These are phyloP conservation scores for Sardinella longiceps DNA, from an alignment of 2,797 vertebrate species.

Conservation along the genomic window DNA sequence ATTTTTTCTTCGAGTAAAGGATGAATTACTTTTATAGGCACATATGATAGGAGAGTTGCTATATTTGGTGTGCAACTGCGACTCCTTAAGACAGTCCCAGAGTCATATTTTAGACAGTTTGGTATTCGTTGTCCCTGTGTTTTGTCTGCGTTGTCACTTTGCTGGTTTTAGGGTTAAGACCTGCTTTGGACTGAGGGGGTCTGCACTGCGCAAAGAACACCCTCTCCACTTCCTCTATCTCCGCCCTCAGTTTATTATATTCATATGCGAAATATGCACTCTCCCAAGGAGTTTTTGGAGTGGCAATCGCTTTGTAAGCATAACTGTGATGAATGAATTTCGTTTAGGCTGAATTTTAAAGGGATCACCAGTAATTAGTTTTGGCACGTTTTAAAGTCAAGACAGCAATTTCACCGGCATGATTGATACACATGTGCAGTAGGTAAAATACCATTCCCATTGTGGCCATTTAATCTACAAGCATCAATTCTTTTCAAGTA, in stretches of 20 bases:
- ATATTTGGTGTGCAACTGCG: constrained; percentile 57
- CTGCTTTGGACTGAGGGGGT: constrained; percentile 55
- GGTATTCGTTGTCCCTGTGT: constrained; percentile 58
- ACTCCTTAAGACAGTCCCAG: constrained; percentile 47
- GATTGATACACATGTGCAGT: background rate
- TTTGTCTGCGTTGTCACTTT: constrained; percentile 68
- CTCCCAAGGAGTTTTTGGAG: background rate
- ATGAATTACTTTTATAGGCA: background rate
- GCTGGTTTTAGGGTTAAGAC: constrained; percentile 59
- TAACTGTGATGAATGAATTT: background rate
- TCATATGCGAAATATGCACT: constrained; percentile 46
- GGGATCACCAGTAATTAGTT: background rate
- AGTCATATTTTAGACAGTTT: constrained; percentile 56
- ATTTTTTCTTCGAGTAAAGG: background rate
- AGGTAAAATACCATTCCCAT: background rate
- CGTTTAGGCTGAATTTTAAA: background rate
- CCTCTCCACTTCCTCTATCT: constrained; percentile 46
- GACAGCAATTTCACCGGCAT: background rate
- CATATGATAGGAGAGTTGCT: constrained; percentile 45
- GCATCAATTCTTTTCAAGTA: background rate
- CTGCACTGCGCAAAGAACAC: constrained; percentile 50
- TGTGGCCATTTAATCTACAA: background rate
- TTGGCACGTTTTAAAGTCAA: background rate
- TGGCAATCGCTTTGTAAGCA: background rate
- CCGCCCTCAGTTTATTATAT: constrained; percentile 51